These are phyloP conservation scores for Melinaea menophilus DNA, from an alignment of 2,888 invertebrate genomes.

Conservation along the genomic window DNA sequence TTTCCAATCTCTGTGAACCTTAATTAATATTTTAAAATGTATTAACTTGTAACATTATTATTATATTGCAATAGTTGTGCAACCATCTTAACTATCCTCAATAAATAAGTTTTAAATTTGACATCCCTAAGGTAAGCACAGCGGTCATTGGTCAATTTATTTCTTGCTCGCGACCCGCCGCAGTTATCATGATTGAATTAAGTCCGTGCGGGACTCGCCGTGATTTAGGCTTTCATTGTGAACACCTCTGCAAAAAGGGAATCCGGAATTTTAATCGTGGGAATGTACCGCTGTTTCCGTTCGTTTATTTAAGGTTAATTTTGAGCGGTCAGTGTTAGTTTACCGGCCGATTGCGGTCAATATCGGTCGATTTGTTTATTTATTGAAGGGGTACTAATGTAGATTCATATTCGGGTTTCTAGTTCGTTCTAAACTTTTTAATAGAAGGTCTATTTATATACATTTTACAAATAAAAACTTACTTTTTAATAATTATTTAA, in stretches of 20 bases:
- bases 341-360: conserved; percentile 40
- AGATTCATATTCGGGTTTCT: conserved; percentile 11
- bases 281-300: conserved; percentile 46
- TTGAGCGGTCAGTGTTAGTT: conserved; percentile 58
- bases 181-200: conserved; percentile 78
- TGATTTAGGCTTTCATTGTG: conserved; percentile 58
- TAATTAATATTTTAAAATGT: too few species aligned
- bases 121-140: conserved; percentile 49
- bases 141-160: conserved; percentile 75
- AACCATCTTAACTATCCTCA: too few species aligned
- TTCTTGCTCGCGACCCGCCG: conserved; percentile 65
- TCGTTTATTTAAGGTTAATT: conserved; percentile 72
- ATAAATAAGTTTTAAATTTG: too few species aligned
- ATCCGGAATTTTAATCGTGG: conserved; percentile 67
- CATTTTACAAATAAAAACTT: not conserved
- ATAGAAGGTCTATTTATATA: not conserved
- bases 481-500: not conserved
- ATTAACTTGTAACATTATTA: too few species aligned
- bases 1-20: too few species aligned
- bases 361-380: conserved; percentile 25
- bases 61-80: too few species aligned
- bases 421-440: conserved; percentile 19
- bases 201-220: conserved; percentile 54
- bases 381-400: conserved; percentile 12
- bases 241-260: conserved; percentile 57